These are phyloP conservation scores for Hypomesus transpacificus DNA, from an alignment of 2,113 vertebrate genomes.

Conservation along the genomic window DNA sequence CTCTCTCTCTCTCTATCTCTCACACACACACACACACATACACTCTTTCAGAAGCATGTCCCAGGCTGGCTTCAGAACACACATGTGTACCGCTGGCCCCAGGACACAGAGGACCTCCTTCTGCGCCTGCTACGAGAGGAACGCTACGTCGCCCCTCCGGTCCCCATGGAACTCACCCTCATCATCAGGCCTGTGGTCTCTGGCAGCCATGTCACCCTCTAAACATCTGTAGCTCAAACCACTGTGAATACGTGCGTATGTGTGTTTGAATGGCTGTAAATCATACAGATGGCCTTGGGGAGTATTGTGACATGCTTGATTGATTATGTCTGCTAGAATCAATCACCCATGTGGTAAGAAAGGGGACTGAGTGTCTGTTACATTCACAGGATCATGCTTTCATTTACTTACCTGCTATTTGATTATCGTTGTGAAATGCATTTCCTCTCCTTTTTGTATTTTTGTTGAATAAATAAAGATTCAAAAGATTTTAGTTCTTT, in stretches of 20 bases:
- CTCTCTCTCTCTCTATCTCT: neutral
- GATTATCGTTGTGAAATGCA: too few species aligned
- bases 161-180: conserved; percentile 80
- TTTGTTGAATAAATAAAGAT: too few species aligned
- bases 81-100: conserved; percentile 81
- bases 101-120: conserved; percentile 80
- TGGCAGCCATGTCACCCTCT: conserved; percentile 26
- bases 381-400: too few species aligned
- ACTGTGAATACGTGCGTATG: neutral
- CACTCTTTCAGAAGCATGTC: conserved; percentile 74
- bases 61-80: conserved; percentile 91
- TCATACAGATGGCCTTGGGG: too few species aligned
- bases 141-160: conserved; percentile 78
- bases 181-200: conserved; percentile 63
- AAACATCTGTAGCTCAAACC: neutral
- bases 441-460: too few species aligned
- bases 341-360: too few species aligned
- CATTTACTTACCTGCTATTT: too few species aligned
- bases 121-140: conserved; percentile 83
- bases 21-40: too few species aligned
- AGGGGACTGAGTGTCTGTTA: too few species aligned
- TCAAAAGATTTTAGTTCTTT: too few species aligned
- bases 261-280: neutral
- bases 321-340: too few species aligned
- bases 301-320: too few species aligned